phyloP scores from a whole-genome alignment of 2,113 vertebrate genomes.

The Tyto alba region DNA sequence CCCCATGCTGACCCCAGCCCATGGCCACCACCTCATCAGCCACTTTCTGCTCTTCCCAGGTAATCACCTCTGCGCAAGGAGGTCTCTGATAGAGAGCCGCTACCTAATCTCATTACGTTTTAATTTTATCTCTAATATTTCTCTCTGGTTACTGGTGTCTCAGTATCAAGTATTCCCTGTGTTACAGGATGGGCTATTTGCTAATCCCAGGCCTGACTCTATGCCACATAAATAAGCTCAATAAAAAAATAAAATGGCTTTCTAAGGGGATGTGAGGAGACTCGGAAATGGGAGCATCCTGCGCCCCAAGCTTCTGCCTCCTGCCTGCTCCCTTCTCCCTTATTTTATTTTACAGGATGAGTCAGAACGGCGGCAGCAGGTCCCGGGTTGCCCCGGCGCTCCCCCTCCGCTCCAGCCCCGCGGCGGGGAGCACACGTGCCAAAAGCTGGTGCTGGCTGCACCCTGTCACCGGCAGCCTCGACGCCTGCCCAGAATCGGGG shows the following conservation, averaged over 20 bases:
- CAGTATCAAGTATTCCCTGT: not conserved
- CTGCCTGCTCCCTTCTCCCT: not conserved
- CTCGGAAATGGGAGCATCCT: not conserved
- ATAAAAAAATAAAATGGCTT: not conserved
- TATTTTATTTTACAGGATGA: not conserved
- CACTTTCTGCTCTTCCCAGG: not conserved
- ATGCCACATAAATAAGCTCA: not conserved
- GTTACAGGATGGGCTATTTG: not conserved
- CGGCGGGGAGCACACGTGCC: fast-evolving
- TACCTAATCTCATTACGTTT: conserved; percentile 6
- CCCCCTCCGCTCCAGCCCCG: not conserved
- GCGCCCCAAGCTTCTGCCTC: not conserved
- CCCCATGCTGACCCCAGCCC: fast-evolving
- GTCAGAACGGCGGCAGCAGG: not conserved
- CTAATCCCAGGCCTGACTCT: not conserved
- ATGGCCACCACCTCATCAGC: not conserved
- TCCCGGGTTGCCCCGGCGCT: not conserved
- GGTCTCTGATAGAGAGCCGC: not conserved
- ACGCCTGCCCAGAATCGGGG: not conserved
- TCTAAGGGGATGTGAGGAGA: not conserved
- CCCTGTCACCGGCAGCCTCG: too few relatives aligned
- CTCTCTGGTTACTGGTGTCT: not conserved
- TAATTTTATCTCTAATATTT: conserved; percentile 16
- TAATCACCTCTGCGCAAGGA: not conserved
- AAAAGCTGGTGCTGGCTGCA: fast-evolving